These are phyloP conservation scores for Prinia subflava DNA, from an alignment of 2,113 vertebrate species.

Conservation along the genomic window DNA sequence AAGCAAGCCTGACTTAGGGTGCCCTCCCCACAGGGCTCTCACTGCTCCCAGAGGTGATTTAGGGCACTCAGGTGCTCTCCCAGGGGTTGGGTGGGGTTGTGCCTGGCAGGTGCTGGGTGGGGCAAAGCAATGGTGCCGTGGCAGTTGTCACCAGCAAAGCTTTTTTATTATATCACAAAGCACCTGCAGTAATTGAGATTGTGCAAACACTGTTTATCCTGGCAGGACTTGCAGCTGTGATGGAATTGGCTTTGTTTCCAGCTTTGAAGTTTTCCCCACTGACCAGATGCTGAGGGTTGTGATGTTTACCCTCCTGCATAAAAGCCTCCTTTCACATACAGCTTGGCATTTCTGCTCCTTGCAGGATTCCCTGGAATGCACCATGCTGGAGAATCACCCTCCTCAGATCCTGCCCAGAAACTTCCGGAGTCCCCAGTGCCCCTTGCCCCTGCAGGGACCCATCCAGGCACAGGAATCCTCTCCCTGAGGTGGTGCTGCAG, in stretches of 20 bases:
- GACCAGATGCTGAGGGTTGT: background rate
- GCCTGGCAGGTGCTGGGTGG: background rate
- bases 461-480: background rate
- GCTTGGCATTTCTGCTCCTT: background rate
- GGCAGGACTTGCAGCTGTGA: background rate
- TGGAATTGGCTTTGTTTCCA: background rate
- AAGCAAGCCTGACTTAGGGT: background rate
- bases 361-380: background rate
- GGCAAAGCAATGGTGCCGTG: fast-evolving
- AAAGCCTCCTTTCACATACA: background rate
- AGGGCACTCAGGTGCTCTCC: background rate
- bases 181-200: background rate
- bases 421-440: background rate
- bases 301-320: background rate
- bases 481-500: background rate
- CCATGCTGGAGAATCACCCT: background rate
- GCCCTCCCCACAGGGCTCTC: fast-evolving
- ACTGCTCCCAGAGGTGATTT: background rate
- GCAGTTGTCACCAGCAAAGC: background rate
- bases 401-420: background rate
- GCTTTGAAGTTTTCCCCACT: conserved; percentile 32
- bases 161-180: background rate
- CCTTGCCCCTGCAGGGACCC: background rate
- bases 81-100: fast-evolving
- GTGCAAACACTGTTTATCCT: conserved; percentile 3